phyloP scores from a whole-genome alignment of 1,140 invertebrate genomes.

The Plutomurus gul region DNA sequence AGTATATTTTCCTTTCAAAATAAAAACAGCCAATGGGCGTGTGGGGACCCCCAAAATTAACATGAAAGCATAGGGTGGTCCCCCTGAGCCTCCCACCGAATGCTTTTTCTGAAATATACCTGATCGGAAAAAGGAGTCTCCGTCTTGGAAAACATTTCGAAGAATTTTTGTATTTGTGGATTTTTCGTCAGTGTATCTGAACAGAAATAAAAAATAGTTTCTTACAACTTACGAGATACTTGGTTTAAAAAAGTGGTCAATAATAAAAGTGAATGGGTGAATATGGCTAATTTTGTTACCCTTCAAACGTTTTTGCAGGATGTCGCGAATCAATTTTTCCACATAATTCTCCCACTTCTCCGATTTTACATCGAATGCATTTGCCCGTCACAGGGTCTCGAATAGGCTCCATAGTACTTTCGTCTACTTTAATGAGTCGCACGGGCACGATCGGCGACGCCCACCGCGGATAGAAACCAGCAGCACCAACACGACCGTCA shows the following conservation, averaged over 20 bases:
- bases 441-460: constrained; percentile 81
- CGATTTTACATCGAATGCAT: constrained; percentile 56
- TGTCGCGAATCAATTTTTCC: constrained; percentile 88
- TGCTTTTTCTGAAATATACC: constrained; percentile 29
- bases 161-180: constrained; percentile 93
- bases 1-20: neutral
- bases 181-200: constrained; percentile 79
- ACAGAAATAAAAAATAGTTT: neutral
- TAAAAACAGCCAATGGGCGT: constrained; percentile 38
- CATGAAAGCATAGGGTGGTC: too few species aligned
- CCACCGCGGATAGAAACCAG: constrained; percentile 91
- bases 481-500: constrained; percentile 88
- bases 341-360: constrained; percentile 94
- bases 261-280: neutral
- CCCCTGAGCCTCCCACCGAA: neutral
- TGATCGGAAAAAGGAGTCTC: constrained; percentile 65
- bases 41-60: constrained; percentile 32
- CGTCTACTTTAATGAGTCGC: constrained; percentile 85
- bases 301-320: constrained; percentile 77
- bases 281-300: constrained; percentile 61
- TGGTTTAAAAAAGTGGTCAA: neutral
- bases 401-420: constrained; percentile 78
- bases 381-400: constrained; percentile 61
- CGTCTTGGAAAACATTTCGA: constrained; percentile 81
- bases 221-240: neutral